phyloP scores from a whole-genome alignment of 2,888 invertebrate species.

The Lamellibrachia satsuma region DNA sequence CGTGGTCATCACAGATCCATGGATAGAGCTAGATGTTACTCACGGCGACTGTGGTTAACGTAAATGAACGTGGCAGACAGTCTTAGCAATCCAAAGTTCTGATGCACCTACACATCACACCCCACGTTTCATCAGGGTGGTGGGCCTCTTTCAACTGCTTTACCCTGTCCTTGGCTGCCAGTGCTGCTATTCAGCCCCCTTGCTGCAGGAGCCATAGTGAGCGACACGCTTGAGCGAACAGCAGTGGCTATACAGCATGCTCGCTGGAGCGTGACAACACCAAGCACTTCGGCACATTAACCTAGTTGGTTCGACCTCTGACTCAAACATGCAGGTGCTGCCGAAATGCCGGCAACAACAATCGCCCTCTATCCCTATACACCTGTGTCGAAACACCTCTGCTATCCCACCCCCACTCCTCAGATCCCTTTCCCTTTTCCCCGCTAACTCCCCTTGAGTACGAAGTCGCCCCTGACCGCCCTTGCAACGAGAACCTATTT shows the following conservation, averaged over 20 bases:
- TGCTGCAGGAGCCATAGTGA: neutral
- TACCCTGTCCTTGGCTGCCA: constrained; percentile 5
- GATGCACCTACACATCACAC: neutral
- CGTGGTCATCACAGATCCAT: neutral
- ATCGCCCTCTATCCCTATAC: neutral
- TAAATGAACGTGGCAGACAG: neutral
- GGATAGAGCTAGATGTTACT: neutral
- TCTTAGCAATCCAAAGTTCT: neutral
- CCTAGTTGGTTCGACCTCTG: neutral
- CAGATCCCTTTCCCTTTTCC: neutral
- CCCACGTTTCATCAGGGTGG: neutral
- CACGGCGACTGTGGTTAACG: neutral
- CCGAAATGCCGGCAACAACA: neutral
- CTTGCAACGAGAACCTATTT: neutral
- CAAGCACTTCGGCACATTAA: neutral
- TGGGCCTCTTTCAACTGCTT: neutral
- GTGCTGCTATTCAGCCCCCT: neutral
- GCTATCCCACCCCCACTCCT: neutral
- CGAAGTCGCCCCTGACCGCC: neutral
- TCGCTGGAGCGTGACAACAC: neutral
- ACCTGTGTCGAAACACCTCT: neutral
- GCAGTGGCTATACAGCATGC: neutral
- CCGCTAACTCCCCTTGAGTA: neutral
- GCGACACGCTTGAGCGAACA: neutral
- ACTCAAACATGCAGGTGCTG: neutral